Percentiles rank a stretch among this genome's conserved stretches.
These are phyloP conservation scores for Urocynchramus pylzowi DNA, from an alignment of 2,113 vertebrate species.

Conservation along the genomic window DNA sequence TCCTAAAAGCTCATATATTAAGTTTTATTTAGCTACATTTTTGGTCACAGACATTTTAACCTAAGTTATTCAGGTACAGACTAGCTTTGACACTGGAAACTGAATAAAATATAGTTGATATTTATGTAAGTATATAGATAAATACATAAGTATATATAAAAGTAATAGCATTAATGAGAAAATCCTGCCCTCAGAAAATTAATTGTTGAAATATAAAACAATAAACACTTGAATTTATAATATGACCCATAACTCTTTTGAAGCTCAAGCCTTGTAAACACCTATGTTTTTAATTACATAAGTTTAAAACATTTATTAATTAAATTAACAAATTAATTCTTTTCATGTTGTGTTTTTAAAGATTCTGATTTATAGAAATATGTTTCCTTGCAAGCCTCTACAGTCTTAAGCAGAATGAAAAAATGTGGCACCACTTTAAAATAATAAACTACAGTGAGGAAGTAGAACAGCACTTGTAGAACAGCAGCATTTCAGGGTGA, in stretches of 20 bases:
- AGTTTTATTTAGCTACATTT: background rate
- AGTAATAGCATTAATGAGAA: background rate
- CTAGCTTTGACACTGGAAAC: background rate
- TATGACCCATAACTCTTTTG: background rate
- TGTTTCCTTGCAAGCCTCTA: background rate
- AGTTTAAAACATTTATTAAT: background rate
- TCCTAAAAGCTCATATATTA: background rate
- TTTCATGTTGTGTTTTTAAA: background rate
- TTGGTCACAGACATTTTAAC: background rate
- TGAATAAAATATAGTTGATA: background rate
- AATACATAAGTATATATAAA: background rate
- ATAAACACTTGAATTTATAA: background rate
- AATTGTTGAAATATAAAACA: background rate
- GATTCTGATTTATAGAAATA: background rate
- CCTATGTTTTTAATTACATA: background rate
- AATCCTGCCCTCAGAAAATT: background rate
- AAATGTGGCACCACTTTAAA: constrained; percentile 8
- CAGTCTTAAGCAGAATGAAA: background rate
- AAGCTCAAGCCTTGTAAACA: background rate
- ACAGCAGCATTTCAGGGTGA: constrained; percentile 41
- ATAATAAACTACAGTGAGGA: constrained; percentile 1
- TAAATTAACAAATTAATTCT: background rate
- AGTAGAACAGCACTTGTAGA: background rate
- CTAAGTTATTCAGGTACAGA: background rate
- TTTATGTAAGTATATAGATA: background rate